Conservation (phyloP, 30 jellyfish, hydroid and myxozoan species). For the Hydractinia echinata region DNA sequence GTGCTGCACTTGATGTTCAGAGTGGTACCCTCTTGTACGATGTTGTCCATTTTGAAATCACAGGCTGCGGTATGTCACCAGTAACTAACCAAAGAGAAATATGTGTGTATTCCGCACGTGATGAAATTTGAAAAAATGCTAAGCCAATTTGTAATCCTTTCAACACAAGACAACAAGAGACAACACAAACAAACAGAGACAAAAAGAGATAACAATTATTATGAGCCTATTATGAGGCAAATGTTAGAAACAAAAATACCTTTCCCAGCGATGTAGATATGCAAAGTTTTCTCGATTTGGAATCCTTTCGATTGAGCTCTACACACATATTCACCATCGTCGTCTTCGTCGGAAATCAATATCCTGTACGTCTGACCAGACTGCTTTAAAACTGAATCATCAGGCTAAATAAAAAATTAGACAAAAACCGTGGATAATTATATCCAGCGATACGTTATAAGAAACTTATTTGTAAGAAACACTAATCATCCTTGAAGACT, state of each 20-base stretch:
- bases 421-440: not conserved
- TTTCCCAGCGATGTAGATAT: slow-evolving; percentile 26
- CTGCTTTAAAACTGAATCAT: slow-evolving; percentile 1
- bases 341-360: slow-evolving; percentile 6
- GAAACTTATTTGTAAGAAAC: too few relatives aligned
- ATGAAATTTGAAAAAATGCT: not conserved
- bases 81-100: not conserved
- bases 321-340: slow-evolving; percentile 27
- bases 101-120: not conserved
- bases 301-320: slow-evolving; percentile 7
- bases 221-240: not conserved
- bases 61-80: slow-evolving; percentile 29
- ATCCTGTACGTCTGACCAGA: not conserved
- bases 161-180: not conserved
- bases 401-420: slow-evolving; percentile 14
- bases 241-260: not conserved
- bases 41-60: not conserved
- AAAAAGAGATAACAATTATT: not conserved
- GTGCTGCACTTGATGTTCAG: slow-evolving; percentile 20
- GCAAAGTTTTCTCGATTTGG: slow-evolving; percentile 9
- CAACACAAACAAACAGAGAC: not conserved
- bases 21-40: slow-evolving; percentile 17
- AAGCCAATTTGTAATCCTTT: not conserved
- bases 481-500: too few relatives aligned
- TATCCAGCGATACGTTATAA: too few relatives aligned